Evolutionary conservation across 2,113 vertebrate species (phyloP), one percentile per base, ranked within the genome.

Genomic region (Nymphicus hollandicus): DNA sequence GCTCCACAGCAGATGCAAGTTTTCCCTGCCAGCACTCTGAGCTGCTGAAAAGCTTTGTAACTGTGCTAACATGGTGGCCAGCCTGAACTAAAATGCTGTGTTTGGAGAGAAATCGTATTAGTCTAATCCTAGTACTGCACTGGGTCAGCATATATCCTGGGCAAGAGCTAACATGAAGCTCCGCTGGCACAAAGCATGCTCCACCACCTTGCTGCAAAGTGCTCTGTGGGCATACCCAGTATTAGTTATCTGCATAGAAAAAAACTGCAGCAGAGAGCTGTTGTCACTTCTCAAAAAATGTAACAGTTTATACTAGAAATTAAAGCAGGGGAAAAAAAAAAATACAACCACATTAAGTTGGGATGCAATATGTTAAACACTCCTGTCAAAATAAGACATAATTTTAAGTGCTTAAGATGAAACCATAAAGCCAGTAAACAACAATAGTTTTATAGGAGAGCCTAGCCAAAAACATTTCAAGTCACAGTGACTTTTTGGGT

Each of bases 181-280:
- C 24, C 78, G 76, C 52, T 28, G 22, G 52, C 29, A 41, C 2
- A 1, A 44, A 85, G 61, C 44, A 53, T 1, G 1, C 39, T 79
- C 61, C 2, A 2, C 20, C 2, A 0, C 13, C 37, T 41, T 88
- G 53, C 33, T 50, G 25, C 35, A 81, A 47, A 47, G 47, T 19
- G 27, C 22, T 28, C 23, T 7, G 18, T 0, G 0, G 55, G 18
- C 63, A 86, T 41, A 80, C 1, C 17, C 46, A 31, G 29, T 13
- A 17, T 53, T 46, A 41, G 65, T 78, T 79, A 79, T 8, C 47
- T 37, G 12, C 1, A 0, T 8, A 18, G 33, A 35, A 60, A 61
- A 69, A 71, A 52, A 46, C 14, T 0, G 9, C 56, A 82, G 47
- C 1, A 1, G n/a, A 64, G 73, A 80, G 33, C 56, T 56, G 69